Evolutionary conservation across 2,888 invertebrate species (phyloP).

Genomic region (Beris morrisii): DNA sequence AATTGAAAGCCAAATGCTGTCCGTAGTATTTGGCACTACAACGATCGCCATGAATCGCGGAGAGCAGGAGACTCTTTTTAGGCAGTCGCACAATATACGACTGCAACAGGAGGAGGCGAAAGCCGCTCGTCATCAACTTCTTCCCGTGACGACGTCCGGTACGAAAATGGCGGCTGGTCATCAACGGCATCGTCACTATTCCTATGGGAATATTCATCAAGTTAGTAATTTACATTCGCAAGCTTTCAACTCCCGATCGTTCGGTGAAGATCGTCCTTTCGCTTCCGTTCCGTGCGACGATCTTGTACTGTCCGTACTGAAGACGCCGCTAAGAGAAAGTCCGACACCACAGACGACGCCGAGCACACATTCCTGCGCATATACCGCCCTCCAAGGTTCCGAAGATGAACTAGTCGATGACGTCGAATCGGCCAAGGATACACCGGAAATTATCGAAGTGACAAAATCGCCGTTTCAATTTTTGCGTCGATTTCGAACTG

Average conservation of each 20-base stretch:
- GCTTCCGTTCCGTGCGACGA: slow-evolving; percentile 54
- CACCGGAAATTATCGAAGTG: slow-evolving; percentile 35
- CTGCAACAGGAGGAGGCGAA: slow-evolving; percentile 44
- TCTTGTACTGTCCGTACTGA: slow-evolving; percentile 63
- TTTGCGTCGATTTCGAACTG: slow-evolving; percentile 57
- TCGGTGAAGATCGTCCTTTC: slow-evolving; percentile 43
- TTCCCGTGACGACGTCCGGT: slow-evolving; percentile 45
- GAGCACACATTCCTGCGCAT: slow-evolving; percentile 41
- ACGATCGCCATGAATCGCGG: slow-evolving; percentile 63
- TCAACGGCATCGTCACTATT: slow-evolving; percentile 42
- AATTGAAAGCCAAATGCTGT: slow-evolving; percentile 52
- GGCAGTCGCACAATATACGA: slow-evolving; percentile 63
- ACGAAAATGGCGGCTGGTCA: slow-evolving; percentile 38
- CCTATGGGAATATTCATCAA: slow-evolving; percentile 49
- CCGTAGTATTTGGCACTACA: slow-evolving; percentile 56
- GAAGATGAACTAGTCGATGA: slow-evolving; percentile 48
- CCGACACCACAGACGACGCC: slow-evolving; percentile 36
- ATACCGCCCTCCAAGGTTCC: slow-evolving; percentile 43
- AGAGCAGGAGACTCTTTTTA: slow-evolving; percentile 65
- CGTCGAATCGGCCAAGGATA: slow-evolving; percentile 44
- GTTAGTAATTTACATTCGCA: slow-evolving; percentile 44
- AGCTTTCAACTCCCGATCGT: slow-evolving; percentile 42
- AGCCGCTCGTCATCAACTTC: slow-evolving; percentile 35
- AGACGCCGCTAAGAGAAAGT: slow-evolving; percentile 58
- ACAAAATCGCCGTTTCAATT: slow-evolving; percentile 56